phyloP scores from a whole-genome alignment of 1,140 invertebrate species.

The Limonius californicus region DNA sequence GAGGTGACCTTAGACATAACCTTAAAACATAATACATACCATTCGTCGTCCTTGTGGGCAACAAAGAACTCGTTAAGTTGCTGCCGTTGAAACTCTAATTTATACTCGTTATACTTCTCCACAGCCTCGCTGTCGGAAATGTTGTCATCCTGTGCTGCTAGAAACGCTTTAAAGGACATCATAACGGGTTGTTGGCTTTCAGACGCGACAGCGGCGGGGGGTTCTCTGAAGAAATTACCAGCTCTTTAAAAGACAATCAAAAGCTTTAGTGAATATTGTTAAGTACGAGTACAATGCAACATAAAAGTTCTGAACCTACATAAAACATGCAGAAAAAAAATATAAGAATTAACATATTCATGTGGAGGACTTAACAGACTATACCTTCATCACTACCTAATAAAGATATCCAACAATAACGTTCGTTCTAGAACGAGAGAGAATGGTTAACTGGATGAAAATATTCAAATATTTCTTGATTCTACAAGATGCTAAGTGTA shows the following conservation, averaged over 20 bases:
- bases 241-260: conserved; percentile 28
- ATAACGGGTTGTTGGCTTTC: conserved; percentile 83
- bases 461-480: no score
- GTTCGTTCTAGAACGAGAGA: no score
- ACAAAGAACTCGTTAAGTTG: conserved; percentile 99
- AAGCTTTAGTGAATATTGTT: background rate
- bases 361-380: no score
- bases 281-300: no score
- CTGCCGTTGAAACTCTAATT: conserved; percentile 92
- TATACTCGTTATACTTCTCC: conserved; percentile 98
- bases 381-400: no score
- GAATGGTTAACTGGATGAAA: no score
- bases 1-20: background rate
- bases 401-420: no score
- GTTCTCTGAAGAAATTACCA: conserved; percentile 45
- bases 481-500: no score
- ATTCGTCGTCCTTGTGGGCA: conserved; percentile 99
- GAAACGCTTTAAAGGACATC: conserved; percentile 96
- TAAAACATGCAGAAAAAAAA: no score
- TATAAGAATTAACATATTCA: no score
- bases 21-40: conserved; percentile 62
- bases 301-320: no score
- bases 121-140: conserved; percentile 97
- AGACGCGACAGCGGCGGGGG: conserved; percentile 20
- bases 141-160: conserved; percentile 93